These are phyloP conservation scores for Carassius gibelio DNA, from an alignment of 2,113 vertebrate species.

Conservation along the genomic window DNA sequence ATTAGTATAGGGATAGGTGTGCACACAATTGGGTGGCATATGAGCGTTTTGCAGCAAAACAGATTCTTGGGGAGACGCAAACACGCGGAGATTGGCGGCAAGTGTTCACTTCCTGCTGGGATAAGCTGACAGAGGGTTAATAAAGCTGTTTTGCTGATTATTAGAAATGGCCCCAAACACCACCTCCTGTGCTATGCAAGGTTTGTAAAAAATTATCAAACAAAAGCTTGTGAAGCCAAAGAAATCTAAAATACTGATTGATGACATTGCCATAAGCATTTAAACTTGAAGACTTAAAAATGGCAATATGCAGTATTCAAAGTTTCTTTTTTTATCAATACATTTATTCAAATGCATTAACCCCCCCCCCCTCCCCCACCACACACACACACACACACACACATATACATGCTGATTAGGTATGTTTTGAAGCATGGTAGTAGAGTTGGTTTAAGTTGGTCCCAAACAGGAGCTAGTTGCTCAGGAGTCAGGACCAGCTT, in stretches of 20 bases:
- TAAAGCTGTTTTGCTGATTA: constrained; percentile 24
- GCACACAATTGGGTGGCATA: constrained; percentile 44
- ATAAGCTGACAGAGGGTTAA: constrained; percentile 35
- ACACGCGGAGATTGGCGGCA: constrained; percentile 17
- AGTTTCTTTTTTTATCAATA: background rate
- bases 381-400: too few relatives aligned
- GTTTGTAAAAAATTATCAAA: background rate
- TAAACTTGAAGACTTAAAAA: background rate
- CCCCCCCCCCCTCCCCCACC: too few relatives aligned
- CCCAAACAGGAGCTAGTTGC: too few relatives aligned
- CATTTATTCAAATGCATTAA: background rate
- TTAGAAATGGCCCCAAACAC: constrained; percentile 1
- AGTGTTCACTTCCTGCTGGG: constrained; percentile 11
- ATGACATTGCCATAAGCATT: background rate
- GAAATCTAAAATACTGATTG: background rate
- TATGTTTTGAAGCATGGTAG: too few relatives aligned
- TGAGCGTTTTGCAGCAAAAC: constrained; percentile 45
- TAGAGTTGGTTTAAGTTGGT: too few relatives aligned
- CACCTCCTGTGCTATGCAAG: background rate
- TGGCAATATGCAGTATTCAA: background rate
- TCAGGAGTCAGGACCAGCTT: too few relatives aligned
- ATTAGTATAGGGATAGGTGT: constrained; percentile 58
- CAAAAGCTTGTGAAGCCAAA: background rate
- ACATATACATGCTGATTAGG: too few relatives aligned
- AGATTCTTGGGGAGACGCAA: constrained; percentile 43